Conservation (phyloP, 2,113 vertebrate species). For the Setophaga coronata region DNA sequence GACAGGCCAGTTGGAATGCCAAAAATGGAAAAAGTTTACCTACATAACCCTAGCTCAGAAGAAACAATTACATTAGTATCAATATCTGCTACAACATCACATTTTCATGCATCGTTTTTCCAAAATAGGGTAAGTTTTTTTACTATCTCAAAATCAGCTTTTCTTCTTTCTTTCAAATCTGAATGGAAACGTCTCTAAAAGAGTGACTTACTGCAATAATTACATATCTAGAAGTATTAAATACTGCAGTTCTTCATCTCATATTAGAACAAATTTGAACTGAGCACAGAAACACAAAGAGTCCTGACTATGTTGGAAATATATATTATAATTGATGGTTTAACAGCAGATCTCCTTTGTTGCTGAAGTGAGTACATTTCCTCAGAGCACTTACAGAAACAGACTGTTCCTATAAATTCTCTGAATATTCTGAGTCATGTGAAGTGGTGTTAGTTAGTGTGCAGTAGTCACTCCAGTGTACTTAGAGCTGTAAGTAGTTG, state of each 20-base stretch:
- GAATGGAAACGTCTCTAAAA: not conserved
- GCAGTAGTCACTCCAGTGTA: not conserved
- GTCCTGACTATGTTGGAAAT: not conserved
- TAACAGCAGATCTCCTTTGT: not conserved
- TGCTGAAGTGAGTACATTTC: not conserved
- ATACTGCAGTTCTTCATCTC: not conserved
- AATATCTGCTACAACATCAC: conserved; percentile 98
- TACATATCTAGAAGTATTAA: not conserved
- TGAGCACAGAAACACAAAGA: not conserved
- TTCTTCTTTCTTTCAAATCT: not conserved
- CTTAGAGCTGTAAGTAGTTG: not conserved
- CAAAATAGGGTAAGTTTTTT: conserved; percentile 92
- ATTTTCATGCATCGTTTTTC: conserved; percentile 99
- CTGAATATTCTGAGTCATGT: not conserved
- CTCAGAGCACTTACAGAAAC: not conserved
- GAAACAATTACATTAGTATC: conserved; percentile 98
- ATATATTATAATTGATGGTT: not conserved
- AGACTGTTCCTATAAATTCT: not conserved
- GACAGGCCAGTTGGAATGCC: conserved; percentile 97
- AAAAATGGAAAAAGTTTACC: conserved; percentile 99
- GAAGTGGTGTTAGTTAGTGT: not conserved
- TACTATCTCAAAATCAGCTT: not conserved
- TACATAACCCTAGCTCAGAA: conserved; percentile 98
- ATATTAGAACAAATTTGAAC: not conserved
- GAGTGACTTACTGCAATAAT: not conserved